Conservation (phyloP, 2,888 invertebrate genomes). For the Gastrophysa polygoni region DNA sequence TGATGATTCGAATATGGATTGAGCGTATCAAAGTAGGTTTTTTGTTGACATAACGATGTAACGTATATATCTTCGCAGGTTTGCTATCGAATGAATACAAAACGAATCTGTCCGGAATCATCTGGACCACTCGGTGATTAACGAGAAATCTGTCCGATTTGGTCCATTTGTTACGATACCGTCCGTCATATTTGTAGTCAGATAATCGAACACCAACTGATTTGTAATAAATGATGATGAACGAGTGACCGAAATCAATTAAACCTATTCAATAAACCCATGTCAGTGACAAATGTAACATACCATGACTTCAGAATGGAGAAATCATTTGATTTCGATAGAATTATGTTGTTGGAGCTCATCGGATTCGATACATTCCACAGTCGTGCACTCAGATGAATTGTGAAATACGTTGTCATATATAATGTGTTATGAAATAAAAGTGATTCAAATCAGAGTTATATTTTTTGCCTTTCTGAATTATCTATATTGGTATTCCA, state of each 20-base stretch:
- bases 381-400: no score
- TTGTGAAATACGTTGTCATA: no score
- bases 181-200: conserved; percentile 7
- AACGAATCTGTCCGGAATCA: neutral
- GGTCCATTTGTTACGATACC: neutral
- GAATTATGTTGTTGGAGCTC: no score
- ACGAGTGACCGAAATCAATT: conserved; percentile 10
- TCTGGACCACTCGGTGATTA: neutral
- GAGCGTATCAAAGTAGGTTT: neutral
- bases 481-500: no score
- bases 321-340: conserved; percentile 11
- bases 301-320: neutral
- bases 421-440: no score
- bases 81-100: neutral
- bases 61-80: neutral
- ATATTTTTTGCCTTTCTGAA: no score
- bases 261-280: neutral
- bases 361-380: no score
- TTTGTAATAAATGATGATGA: conserved; percentile 16
- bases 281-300: neutral
- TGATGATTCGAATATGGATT: neutral
- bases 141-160: neutral
- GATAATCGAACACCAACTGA: conserved; percentile 7
- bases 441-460: no score
- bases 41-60: neutral